These are phyloP conservation scores for Apodemus speciosus DNA, from an alignment of 2,113 vertebrate genomes.

Conservation along the genomic window DNA sequence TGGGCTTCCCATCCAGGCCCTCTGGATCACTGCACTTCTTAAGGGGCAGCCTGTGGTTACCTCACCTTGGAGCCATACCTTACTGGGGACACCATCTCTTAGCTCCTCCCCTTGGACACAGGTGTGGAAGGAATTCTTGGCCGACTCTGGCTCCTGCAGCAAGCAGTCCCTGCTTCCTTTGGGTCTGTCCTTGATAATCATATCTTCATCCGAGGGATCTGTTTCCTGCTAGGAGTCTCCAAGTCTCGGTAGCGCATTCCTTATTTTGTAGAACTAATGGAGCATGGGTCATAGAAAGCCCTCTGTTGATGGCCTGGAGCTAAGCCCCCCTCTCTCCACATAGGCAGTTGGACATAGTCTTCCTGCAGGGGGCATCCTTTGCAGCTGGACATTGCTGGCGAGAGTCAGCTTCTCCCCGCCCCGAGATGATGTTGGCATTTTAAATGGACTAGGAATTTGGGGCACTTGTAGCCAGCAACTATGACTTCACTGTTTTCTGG, in stretches of 20 bases:
- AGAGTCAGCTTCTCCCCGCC: neutral
- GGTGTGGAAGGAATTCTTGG: neutral
- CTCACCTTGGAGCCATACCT: neutral
- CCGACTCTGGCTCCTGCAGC: neutral
- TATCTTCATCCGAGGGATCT: neutral
- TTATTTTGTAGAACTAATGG: neutral
- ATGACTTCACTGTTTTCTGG: neutral
- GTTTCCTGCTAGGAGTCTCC: neutral
- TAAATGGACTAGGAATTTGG: neutral
- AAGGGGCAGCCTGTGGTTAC: no score
- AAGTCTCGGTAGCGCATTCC: neutral
- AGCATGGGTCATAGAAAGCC: neutral
- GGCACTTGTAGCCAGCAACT: neutral
- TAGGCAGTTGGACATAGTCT: no score
- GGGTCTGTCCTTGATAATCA: neutral
- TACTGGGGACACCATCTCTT: neutral
- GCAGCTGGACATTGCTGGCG: no score
- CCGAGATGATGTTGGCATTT: neutral
- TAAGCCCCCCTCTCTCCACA: rapidly evolving
- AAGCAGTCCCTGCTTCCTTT: neutral
- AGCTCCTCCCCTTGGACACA: neutral
- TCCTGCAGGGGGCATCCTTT: neutral
- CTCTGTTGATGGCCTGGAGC: neutral
- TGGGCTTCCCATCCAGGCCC: neutral
- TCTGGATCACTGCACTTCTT: neutral